Base-by-base conservation (phyloP, 2,113 vertebrate genomes). In the Papio anubis region DNA sequence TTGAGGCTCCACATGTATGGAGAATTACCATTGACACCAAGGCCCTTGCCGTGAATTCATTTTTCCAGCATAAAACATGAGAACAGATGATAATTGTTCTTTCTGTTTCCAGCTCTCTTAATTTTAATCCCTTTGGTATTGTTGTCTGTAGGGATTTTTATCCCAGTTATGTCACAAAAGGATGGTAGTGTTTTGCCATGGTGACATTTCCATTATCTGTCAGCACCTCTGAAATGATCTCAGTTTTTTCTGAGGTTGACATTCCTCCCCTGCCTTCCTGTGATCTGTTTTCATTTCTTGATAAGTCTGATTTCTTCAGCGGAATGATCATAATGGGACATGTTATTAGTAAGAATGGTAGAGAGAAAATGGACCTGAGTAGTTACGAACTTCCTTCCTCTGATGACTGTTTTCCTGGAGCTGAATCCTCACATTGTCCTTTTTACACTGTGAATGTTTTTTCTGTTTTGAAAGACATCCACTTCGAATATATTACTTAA, bases 251-350 rank as follows among this genome's bases (percentile, higher is more conserved):
- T 59, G 94, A 98, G 94, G 40, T 89, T 98, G 98, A 96, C 70
- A 0, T 83, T 97, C 64, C 4, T 97, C 89, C 82, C 97, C 21
- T 73, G 45, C 90, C 92, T 95, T 98, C 40, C 84, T 86, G 27
- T 96, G 95, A 92, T 97, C 84, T 97, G 88, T 97, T 98, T 98
- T 98, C 86, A 79, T 97, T 95, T 94, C 14, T 17, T 82, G 91
- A 75, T 90, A 88, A 82, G 43, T 93, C 87, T 89, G 35, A 16
- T 83, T 61, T 96, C 89, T 72, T 9, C 52, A 70, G 93, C 87
- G 72, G 95, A 92, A 81, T 90, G 76, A 81, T 52, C 86, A 9
- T 45, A 48, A 66, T 73, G 27, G 38, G 87, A 10, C 27, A 8
- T 79, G 3, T 57, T 93, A 25, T 85, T 57, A 84, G 27, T 81